Evolutionary conservation across 2,113 vertebrate genomes (phyloP), one percentile per base, ranked within the genome.

Genomic region (Varanus komodoensis): DNA sequence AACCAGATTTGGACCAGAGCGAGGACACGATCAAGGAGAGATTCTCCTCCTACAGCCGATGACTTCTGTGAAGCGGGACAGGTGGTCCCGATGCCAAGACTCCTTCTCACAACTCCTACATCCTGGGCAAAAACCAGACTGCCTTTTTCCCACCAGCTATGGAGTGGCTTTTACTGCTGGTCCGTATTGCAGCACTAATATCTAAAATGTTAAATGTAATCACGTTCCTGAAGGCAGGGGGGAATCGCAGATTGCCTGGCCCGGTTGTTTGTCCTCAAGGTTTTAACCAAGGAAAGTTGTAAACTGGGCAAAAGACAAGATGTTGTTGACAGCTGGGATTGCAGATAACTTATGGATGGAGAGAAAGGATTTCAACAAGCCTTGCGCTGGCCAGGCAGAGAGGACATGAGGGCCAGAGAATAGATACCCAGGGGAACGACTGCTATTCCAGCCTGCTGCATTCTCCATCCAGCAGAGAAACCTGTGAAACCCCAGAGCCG

Each of bases 241-340:
- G 8, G 25, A 92, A 21, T 34, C n/a, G n/a, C 7, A 80, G 81
- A 77, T 90, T 52, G 8, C 1, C 7, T 38, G 90, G 74, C 87
- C 84, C 79, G 81, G 11, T 3, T 86, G 17, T 27, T 85, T 80
- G 64, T 29, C 48, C 87, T 91, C 38, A 61, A 17, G 69, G 11
- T 38, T 89, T 91, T 69, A 50, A 50, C 38, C 81, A 85, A 78
- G 73, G 73, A 23, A n/a, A 92, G 64, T 50, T 61, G 2, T 19
- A 57, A 89, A 9, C 73, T 12, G n/a, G 71, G 32, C 52, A 71
- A 27, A 86, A 87, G 34, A 64, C 79, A 54, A 52, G 7, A 29
- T 87, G 68, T 57, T 90, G 77, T 82, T 80, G 79, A 90, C 91
- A 88, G 25, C 9, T 67, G 57, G 7, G 69, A 86, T 50, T 78